phyloP scores from a whole-genome alignment of 2,888 invertebrate species.

The Oxytorus armatus region DNA sequence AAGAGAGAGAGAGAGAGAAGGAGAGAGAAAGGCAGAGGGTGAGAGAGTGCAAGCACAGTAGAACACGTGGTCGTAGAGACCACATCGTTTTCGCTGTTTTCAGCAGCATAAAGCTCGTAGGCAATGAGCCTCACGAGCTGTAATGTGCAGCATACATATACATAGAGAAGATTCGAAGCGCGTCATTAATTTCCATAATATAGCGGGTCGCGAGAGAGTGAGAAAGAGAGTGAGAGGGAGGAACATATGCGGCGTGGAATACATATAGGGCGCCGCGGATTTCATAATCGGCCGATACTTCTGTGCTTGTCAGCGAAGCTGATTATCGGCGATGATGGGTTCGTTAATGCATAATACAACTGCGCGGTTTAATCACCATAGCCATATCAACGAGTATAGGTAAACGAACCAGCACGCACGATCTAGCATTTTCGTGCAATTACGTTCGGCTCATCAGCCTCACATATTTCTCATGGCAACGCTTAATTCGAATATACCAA shows the following conservation, averaged over 20 bases:
- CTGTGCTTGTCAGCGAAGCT: conserved; percentile 53
- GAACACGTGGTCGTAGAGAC: conserved; percentile 27
- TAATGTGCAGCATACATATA: conserved; percentile 41
- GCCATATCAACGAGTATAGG: conserved; percentile 25
- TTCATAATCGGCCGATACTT: conserved; percentile 59
- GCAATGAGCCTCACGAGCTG: conserved; percentile 35
- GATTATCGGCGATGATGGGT: conserved; percentile 51
- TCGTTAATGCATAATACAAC: conserved; percentile 56
- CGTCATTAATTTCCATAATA: conserved; percentile 65
- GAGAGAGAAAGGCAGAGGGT: neutral
- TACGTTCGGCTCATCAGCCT: conserved; percentile 18
- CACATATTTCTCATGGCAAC: conserved; percentile 17
- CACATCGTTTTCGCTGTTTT: conserved; percentile 23
- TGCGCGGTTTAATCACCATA: conserved; percentile 48
- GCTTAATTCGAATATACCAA: conserved; percentile 42
- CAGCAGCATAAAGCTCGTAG: conserved; percentile 10
- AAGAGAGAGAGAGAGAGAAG: neutral
- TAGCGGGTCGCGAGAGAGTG: conserved; percentile 20
- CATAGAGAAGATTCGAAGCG: conserved; percentile 16
- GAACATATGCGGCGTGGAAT: neutral
- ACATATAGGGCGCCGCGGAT: conserved; percentile 15
- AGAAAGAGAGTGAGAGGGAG: conserved; percentile 10
- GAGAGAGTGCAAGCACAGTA: conserved; percentile 4
- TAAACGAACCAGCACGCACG: conserved; percentile 17
- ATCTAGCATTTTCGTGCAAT: conserved; percentile 7